phyloP scores from a whole-genome alignment of 2,113 vertebrate genomes.

The Lonchura striata region DNA sequence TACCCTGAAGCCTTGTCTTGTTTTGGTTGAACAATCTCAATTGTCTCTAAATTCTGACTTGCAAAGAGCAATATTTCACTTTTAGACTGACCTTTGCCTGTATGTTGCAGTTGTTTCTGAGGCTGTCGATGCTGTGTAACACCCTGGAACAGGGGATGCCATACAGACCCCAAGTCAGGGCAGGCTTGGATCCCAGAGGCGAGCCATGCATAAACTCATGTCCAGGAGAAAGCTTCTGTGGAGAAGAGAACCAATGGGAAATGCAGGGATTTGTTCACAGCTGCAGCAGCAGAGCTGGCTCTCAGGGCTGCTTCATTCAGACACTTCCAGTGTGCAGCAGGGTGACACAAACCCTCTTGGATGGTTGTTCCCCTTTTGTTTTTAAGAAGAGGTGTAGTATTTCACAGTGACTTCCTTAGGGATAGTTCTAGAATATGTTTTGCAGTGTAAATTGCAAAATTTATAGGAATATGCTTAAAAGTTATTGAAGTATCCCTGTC shows the following conservation, averaged over 20 bases:
- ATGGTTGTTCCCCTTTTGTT: neutral
- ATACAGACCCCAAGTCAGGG: fast-evolving
- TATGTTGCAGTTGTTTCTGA: neutral
- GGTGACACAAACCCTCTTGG: neutral
- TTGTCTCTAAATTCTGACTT: neutral
- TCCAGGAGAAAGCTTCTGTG: neutral
- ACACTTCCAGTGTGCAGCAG: neutral
- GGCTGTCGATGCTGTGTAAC: neutral
- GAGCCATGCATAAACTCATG: neutral
- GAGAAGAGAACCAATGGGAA: neutral
- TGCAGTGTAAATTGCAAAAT: neutral
- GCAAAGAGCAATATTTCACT: neutral
- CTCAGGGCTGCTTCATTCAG: neutral
- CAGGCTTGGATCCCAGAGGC: neutral
- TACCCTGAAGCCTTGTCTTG: neutral
- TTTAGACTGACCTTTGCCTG: neutral
- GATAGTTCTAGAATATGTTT: neutral
- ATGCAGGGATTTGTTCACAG: neutral
- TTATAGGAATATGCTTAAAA: neutral
- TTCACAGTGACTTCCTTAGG: neutral
- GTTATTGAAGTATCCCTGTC: neutral
- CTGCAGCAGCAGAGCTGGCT: neutral
- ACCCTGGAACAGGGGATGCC: neutral
- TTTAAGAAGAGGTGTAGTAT: neutral
- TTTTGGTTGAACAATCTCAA: neutral